phyloP scores from a whole-genome alignment of 2,888 invertebrate genomes.

The Drepana falcataria region DNA sequence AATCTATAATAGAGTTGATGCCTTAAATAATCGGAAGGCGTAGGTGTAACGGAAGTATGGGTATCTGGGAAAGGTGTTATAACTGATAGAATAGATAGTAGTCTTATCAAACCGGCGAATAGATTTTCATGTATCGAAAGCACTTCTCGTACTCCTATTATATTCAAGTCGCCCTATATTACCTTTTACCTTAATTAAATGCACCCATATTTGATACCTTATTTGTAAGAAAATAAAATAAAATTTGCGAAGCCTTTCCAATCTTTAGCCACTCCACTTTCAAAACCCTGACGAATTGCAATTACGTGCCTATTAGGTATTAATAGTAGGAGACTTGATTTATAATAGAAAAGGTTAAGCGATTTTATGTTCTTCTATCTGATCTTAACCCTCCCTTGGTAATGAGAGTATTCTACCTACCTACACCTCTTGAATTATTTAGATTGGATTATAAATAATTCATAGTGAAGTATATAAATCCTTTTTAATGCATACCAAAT shows the following conservation, averaged over 20 bases:
- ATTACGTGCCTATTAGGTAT: constrained; percentile 51
- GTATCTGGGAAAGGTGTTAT: too few relatives aligned
- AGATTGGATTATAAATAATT: constrained; percentile 17
- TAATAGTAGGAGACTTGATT: constrained; percentile 33
- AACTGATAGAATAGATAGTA: too few relatives aligned
- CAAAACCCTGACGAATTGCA: constrained; percentile 31
- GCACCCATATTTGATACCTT: constrained; percentile 29
- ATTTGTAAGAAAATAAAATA: constrained; percentile 19
- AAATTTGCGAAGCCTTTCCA: constrained; percentile 42
- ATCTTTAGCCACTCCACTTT: constrained; percentile 37
- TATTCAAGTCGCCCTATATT: constrained; percentile 25
- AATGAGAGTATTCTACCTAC: constrained; percentile 22
- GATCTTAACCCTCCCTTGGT: constrained; percentile 27
- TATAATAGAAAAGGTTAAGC: constrained; percentile 40
- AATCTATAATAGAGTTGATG: too few relatives aligned
- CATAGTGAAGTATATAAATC: constrained; percentile 7
- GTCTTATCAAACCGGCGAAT: too few relatives aligned
- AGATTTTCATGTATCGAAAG: constrained; percentile 7
- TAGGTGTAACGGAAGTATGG: too few relatives aligned
- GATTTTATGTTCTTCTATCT: constrained; percentile 30
- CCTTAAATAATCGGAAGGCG: too few relatives aligned
- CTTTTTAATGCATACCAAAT: constrained; percentile 1
- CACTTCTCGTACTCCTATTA: constrained; percentile 19
- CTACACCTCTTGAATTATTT: constrained; percentile 20
- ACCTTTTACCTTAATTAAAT: constrained; percentile 39